Conservation (phyloP, 92 coral and sea anemone species). For the Palythoa heliodiscus region DNA sequence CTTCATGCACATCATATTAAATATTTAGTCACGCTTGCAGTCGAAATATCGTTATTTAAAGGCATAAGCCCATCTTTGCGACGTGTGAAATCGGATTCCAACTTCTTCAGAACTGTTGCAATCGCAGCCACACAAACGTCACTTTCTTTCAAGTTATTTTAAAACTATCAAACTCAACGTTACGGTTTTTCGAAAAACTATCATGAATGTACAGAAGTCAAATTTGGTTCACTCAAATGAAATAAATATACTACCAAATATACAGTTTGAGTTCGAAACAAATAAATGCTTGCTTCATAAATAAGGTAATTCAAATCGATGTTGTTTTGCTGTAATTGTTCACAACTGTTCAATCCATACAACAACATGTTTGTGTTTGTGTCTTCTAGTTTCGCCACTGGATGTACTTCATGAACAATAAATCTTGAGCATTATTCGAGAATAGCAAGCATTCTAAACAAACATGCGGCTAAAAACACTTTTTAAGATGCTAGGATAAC, state of each 20-base stretch:
- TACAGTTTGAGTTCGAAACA: background rate
- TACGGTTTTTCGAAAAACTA: background rate
- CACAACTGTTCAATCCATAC: background rate
- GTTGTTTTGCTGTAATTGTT: background rate
- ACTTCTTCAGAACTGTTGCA: background rate
- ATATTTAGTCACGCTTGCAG: constrained; percentile 39
- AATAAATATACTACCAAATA: background rate
- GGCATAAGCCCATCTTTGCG: constrained; percentile 8
- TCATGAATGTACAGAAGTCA: background rate
- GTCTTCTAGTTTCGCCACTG: background rate
- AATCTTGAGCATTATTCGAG: background rate
- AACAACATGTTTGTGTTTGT: background rate
- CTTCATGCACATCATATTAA: constrained; percentile 16
- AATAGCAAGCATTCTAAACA: background rate
- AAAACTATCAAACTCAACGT: background rate
- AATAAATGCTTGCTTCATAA: background rate
- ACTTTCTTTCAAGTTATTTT: background rate
- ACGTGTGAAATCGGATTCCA: background rate
- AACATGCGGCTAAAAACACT: background rate
- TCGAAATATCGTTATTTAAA: constrained; percentile 14
- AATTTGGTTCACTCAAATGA: background rate
- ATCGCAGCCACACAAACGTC: background rate
- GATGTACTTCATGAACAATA: background rate
- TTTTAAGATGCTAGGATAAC: background rate
- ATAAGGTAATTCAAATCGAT: background rate